A percentile compares a stretch with the other conserved stretches of the same genome.
These are phyloP conservation scores for Laticauda colubrina DNA, from an alignment of 2,113 vertebrate species.

Conservation along the genomic window DNA sequence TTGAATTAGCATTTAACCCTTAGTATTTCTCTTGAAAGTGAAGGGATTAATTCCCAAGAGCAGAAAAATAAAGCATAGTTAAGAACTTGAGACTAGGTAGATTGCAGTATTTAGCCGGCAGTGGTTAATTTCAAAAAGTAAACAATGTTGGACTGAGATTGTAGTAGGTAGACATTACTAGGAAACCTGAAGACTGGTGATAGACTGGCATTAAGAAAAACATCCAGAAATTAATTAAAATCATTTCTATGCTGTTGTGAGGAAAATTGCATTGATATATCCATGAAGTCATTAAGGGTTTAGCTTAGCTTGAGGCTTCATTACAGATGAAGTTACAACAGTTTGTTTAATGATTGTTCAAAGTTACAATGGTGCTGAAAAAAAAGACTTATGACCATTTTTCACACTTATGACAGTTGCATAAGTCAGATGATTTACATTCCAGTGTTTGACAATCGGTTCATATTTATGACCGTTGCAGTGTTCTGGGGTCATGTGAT, in stretches of 20 bases:
- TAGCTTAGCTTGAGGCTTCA: not conserved
- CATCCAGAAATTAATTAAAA: not conserved
- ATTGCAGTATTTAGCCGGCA: not conserved
- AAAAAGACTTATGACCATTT: not conserved
- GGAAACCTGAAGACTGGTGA: not conserved
- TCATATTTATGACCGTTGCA: not conserved
- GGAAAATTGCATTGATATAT: not conserved
- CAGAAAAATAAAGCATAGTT: not conserved
- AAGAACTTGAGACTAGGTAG: not conserved
- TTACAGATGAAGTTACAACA: not conserved
- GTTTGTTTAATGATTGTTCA: not conserved
- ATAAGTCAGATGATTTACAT: not conserved
- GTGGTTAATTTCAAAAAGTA: not conserved
- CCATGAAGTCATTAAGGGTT: not conserved
- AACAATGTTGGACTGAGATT: not conserved
- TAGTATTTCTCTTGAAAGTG: not conserved
- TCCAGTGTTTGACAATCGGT: not conserved
- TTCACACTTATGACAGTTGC: not conserved
- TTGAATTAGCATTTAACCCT: not conserved
- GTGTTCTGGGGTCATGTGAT: too few relatives aligned
- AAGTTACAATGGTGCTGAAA: not conserved
- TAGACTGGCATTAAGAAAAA: not conserved
- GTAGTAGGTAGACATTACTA: not conserved
- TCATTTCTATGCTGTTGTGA: not conserved
- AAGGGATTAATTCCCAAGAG: not conserved